Evolutionary conservation across 1,140 invertebrate genomes (phyloP), one percentile per base, ranked within the genome.

Genomic region (Drusus annulatus): DNA sequence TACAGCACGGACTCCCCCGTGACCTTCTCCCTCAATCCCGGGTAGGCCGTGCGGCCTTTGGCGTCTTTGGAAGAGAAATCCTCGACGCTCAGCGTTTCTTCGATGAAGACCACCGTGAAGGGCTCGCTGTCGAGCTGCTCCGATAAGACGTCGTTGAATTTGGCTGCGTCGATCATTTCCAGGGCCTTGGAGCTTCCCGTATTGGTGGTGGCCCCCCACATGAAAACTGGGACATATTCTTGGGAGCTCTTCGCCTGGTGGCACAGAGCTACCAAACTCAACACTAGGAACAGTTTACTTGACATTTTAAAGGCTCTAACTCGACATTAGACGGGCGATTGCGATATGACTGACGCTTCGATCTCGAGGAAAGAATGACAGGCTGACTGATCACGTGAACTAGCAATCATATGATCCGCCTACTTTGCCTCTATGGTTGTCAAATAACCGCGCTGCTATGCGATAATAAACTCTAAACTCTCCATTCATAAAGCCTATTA

Each of bases 71-170:
- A 79, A 23, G 87, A 88, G 75, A 89, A 87, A 86, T 90, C 89
- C 84, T 90, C 89, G 0, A 89, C 86, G 15, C 88, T 89, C n/a
- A 90, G 75, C 0, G 87, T 87, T 79, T 88, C 86, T 74, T 90
- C 89, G 45, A 88, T 83, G 79, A 89, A 89, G 3, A 89, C 85
- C 2, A 88, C 86, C 0, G 85, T 86, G 51, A 88, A 86, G 0
- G 86, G 85, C 25, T 87, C 85, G 8, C 84, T 80, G 21, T 81
- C 63, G 0, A 88, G 68, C 73, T 87, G 85, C 13, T 86, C 63
- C 25, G 86, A 82, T 5, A 89, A 71, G 15, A 87, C 81, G 19
- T 56, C 77, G 21, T 81, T 74, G 71, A 88, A 89, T 80, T 88
- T 85, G 0, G 83, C 77, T 3, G 82, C 79, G 1, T 84, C 54